Evolutionary conservation across 2,797 vertebrate genomes (phyloP).

Genomic region (Trichosurus vulpecula): DNA sequence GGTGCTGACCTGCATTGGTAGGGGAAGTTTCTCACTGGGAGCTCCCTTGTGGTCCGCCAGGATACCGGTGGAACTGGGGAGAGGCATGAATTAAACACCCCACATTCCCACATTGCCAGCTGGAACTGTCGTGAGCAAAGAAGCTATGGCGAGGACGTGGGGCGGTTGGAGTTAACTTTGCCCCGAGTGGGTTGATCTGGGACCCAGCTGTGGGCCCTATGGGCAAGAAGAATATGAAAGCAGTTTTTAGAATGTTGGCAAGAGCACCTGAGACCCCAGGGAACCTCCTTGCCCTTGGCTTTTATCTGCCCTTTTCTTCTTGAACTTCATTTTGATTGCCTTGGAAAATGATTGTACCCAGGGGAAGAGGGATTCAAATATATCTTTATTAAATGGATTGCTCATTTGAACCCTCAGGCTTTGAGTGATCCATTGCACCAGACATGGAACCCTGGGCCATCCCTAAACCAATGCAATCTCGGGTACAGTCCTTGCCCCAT

Average conservation of each 20-base stretch:
- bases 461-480: not conserved
- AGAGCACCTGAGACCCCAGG: not conserved
- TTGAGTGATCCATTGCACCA: not conserved
- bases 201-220: not conserved
- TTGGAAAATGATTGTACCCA: not conserved
- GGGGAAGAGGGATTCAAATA: not conserved
- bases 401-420: not conserved
- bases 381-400: not conserved
- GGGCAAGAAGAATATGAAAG: slow-evolving; percentile 5
- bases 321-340: not conserved
- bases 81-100: slow-evolving; percentile 3
- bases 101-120: not conserved
- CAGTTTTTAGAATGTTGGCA: not conserved
- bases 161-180: not conserved
- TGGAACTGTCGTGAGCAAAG: not conserved
- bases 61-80: not conserved
- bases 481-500: not conserved
- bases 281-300: not conserved
- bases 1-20: not conserved
- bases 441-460: not conserved
- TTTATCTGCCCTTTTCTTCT: not conserved
- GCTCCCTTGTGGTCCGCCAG: not conserved
- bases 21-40: not conserved
- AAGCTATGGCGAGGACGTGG: not conserved
- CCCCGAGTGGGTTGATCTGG: slow-evolving; percentile 2